These are phyloP conservation scores for Petrocephalus schoutedeni DNA, from an alignment of 2,797 vertebrate genomes.

Conservation along the genomic window DNA sequence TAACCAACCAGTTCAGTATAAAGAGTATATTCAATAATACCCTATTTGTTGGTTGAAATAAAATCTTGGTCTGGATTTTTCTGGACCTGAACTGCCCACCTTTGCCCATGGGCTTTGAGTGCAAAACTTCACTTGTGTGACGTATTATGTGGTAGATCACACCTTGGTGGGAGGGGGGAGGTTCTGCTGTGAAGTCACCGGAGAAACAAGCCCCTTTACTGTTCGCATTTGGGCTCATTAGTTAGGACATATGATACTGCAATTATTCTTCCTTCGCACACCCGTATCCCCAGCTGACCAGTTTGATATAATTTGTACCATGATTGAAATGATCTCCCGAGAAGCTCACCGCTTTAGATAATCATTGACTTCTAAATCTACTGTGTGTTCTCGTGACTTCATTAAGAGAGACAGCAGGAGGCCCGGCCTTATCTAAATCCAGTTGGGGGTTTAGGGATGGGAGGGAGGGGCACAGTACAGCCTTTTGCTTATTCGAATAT, in stretches of 20 bases:
- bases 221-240: not conserved
- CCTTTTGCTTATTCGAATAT: not conserved
- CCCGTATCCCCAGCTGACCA: not conserved
- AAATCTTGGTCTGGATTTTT: not conserved
- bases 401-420: not conserved
- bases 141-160: not conserved
- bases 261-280: not conserved
- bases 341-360: not conserved
- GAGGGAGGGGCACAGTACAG: not conserved
- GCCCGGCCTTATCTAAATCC: not conserved
- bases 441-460: not conserved
- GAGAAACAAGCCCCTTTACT: not conserved
- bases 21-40: not conserved
- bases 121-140: not conserved
- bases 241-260: not conserved
- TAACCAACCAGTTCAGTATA: not conserved
- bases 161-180: not conserved
- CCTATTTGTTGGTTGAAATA: not conserved
- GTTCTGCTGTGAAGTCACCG: not conserved
- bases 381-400: not conserved
- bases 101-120: not conserved
- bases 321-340: not conserved
- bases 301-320: conserved; percentile 1
- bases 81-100: not conserved
- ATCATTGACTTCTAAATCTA: not conserved